These are phyloP conservation scores for Paraescarpia echinospica DNA, from an alignment of 1,140 invertebrate species.

Conservation along the genomic window DNA sequence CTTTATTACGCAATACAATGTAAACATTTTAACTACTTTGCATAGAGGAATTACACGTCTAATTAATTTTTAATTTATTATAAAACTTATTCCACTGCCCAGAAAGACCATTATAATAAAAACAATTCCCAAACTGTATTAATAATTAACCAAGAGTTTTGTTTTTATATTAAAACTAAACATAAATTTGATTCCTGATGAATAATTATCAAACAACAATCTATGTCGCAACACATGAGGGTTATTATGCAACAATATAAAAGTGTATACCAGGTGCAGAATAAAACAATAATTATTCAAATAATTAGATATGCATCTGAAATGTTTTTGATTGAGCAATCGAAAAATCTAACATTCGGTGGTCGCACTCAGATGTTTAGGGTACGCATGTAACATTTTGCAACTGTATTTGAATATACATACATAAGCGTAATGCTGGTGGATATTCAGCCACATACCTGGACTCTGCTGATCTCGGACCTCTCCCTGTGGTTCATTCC, in stretches of 20 bases:
- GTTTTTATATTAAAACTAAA: too few species aligned
- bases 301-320: background rate
- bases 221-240: slow-evolving; percentile 27
- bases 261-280: background rate
- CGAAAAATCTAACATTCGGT: too few species aligned
- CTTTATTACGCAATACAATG: too few species aligned
- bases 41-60: background rate
- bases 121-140: background rate
- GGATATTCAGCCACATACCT: background rate
- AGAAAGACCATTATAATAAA: background rate
- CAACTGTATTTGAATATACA: too few species aligned
- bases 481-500: slow-evolving; percentile 31
- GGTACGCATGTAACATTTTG: too few species aligned
- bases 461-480: background rate
- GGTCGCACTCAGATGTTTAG: too few species aligned
- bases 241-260: slow-evolving; percentile 1
- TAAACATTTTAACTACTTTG: background rate
- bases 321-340: too few species aligned
- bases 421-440: too few species aligned
- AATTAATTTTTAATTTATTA: background rate
- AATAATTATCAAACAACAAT: slow-evolving; percentile 27
- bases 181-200: too few species aligned
- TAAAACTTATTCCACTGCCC: background rate
- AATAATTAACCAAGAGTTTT: too few species aligned
- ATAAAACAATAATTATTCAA: slow-evolving; percentile 30